A percentile compares a stretch with the other conserved stretches of the same genome.
These are phyloP conservation scores for Ianthella basta DNA, from an alignment of 37 sponge, comb jelly and placozoan genomes.

Conservation along the genomic window DNA sequence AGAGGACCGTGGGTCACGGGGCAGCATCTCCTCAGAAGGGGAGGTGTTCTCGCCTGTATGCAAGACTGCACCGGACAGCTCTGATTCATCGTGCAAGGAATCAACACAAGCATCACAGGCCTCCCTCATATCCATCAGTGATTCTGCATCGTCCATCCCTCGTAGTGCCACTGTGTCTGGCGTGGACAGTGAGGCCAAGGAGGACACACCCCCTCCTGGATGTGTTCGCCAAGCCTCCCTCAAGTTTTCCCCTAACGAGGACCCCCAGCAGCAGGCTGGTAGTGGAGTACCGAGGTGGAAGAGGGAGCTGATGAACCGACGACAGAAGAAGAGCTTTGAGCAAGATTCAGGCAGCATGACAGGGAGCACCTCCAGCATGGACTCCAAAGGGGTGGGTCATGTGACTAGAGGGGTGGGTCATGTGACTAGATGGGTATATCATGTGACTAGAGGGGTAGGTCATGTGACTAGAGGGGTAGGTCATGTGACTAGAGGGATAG, in stretches of 20 bases:
- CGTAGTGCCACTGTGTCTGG: constrained; percentile 3
- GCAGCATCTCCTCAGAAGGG: neutral
- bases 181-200: constrained; percentile 11
- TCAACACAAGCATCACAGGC: too few species aligned
- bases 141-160: neutral
- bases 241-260: neutral
- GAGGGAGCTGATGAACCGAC: neutral
- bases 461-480: too few species aligned
- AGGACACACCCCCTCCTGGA: constrained; percentile 17
- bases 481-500: neutral
- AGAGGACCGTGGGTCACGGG: too few species aligned
- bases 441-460: neutral
- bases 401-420: too few species aligned
- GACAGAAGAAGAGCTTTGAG: neutral
- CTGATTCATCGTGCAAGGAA: too few species aligned
- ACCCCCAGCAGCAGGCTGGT: too few species aligned
- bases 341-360: neutral
- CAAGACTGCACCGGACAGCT: too few species aligned
- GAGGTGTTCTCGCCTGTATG: constrained; percentile 2
- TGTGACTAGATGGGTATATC: too few species aligned
- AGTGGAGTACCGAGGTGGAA: constrained; percentile 14
- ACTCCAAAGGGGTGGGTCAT: neutral
- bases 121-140: too few species aligned
- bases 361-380: neutral
- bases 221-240: constrained; percentile 8